Percentiles rank a stretch among this genome's conserved stretches.
Conservation (phyloP, 2,888 invertebrate genomes). For the Acanthosepion pharaonis region DNA sequence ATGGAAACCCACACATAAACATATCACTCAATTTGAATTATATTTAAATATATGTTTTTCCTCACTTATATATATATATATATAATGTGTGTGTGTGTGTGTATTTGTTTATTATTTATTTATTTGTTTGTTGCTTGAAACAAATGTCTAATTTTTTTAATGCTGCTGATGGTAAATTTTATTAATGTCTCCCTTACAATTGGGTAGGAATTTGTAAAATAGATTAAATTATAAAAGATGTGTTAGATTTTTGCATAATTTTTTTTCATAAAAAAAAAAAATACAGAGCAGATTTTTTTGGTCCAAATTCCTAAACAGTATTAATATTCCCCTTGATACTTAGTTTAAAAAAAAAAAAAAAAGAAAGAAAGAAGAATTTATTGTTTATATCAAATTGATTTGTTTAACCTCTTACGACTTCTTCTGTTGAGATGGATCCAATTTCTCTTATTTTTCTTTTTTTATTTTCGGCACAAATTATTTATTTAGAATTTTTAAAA, state of each 20-base stretch:
- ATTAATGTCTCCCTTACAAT: background rate
- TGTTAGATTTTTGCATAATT: background rate
- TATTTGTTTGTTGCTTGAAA: background rate
- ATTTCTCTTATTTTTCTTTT: background rate
- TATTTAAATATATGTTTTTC: too few relatives aligned
- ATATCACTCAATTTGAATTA: background rate
- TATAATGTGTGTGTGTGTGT: too few relatives aligned
- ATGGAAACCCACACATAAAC: background rate
- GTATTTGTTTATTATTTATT: background rate
- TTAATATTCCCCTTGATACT: background rate
- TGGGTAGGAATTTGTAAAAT: background rate
- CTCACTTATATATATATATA: background rate
- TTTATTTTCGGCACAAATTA: background rate
- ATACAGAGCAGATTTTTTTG: background rate
- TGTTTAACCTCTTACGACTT: background rate
- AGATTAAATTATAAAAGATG: conserved; percentile 8
- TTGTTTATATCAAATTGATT: background rate
- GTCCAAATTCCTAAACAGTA: conserved; percentile 23
- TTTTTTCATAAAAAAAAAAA: background rate
- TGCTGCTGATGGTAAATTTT: background rate
- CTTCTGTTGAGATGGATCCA: background rate
- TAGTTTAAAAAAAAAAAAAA: background rate
- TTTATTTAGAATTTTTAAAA: background rate
- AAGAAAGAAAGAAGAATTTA: background rate
- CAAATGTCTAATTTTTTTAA: background rate